Evolutionary conservation across 2,113 vertebrate species (phyloP), one percentile per base, ranked within the genome.

Genomic region (Heliornis fulica): DNA sequence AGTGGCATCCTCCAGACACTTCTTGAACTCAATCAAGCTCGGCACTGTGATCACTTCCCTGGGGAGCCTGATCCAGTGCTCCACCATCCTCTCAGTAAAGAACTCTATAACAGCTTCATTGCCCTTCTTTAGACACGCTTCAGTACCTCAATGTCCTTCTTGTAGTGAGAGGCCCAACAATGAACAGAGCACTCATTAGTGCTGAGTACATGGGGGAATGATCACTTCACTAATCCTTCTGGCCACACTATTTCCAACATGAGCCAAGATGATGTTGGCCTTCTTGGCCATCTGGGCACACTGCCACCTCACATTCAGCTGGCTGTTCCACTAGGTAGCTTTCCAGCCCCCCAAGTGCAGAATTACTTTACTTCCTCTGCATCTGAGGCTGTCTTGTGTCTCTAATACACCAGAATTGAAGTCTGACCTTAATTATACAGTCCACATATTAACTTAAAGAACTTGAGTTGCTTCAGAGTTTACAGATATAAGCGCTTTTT

Each of bases 201-300:
- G 32, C 54, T 1, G 5, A 10, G 41, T 29, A 59, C 25, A 46
- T 10, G 11, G n/a, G 41, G 1, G n/a, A n/a, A 60, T 1, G 0
- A 31, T 17, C 41, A 11, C 50, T 2, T 15, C 26, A 19, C 50
- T 54, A 2, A 0, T 56, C 26, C 38, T 46, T 61, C 40, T 46
- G 41, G n/a, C 26, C 78, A 38, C n/a, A 20, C 41, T 46, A 5
- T 38, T 56, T 1, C 63, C 56, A 20, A 46, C 13, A 46, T 32
- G 46, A 3, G 28, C n/a, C 51, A 68, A 40, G 40, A 81, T 38
- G n/a, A 26, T 1, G 2, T 19, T 31, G 32, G 61, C 77, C 20
- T 32, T 32, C 51, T 15, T 68, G 41, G n/a, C 41, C 28, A 21
- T n/a, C 28, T 46, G 41, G 41, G 16, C 41, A 68, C 21, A 20